Percentiles rank a stretch among this genome's conserved stretches.
Evolutionary conservation across 2,113 vertebrate genomes (phyloP).

Genomic region (Eleginops maclovinus): DNA sequence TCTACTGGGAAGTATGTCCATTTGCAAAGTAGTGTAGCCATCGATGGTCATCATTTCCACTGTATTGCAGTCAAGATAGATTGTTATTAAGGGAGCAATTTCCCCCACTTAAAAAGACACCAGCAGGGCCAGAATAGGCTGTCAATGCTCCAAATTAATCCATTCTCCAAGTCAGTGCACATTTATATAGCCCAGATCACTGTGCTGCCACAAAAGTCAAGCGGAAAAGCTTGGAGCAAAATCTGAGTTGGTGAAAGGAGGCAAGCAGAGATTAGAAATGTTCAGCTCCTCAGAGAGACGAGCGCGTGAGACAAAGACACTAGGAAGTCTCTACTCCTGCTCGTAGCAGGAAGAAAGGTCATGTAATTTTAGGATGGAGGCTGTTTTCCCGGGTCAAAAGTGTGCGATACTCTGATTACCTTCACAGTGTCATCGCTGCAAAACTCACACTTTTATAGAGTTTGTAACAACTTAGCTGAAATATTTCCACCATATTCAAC

Average conservation of each 20-base stretch:
- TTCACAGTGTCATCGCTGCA: background rate
- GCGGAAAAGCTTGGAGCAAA: slow-evolving; percentile 52
- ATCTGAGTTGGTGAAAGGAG: slow-evolving; percentile 60
- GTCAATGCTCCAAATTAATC: slow-evolving; percentile 59
- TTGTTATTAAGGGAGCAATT: slow-evolving; percentile 32
- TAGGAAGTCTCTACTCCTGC: slow-evolving; percentile 24
- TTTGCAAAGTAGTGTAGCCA: slow-evolving; percentile 12
- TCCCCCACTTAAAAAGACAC: slow-evolving; percentile 48
- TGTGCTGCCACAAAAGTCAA: slow-evolving; percentile 56
- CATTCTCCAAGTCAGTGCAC: slow-evolving; percentile 46
- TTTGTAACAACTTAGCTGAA: background rate
- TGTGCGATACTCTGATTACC: slow-evolving; percentile 23
- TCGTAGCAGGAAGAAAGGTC: slow-evolving; percentile 46
- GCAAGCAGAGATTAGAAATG: slow-evolving; percentile 60
- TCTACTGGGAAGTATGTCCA: slow-evolving; percentile 19
- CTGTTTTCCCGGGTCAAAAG: slow-evolving; percentile 13
- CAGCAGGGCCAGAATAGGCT: slow-evolving; percentile 34
- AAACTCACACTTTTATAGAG: slow-evolving; percentile 14
- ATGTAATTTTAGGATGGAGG: slow-evolving; percentile 40
- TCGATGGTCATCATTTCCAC: slow-evolving; percentile 22
- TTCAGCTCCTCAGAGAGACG: slow-evolving; percentile 55
- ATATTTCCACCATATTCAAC: background rate
- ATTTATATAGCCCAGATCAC: slow-evolving; percentile 47
- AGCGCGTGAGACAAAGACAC: slow-evolving; percentile 36
- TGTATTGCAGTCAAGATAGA: slow-evolving; percentile 16